Conservation (phyloP, 2,113 vertebrate species). For the Siniperca knerii region DNA sequence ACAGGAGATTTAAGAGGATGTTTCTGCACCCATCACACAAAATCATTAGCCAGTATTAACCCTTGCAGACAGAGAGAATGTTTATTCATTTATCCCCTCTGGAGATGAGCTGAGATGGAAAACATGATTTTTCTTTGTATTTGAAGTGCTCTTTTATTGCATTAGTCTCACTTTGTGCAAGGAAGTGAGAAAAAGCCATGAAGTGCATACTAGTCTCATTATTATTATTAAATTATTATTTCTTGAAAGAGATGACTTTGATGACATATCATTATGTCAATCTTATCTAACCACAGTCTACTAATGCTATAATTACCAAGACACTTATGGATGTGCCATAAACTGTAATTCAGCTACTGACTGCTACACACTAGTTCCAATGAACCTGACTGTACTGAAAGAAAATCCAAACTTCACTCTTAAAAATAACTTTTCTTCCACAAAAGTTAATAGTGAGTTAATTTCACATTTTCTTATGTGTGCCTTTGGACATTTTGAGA, state of each 20-base stretch:
- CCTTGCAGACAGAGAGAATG: constrained; percentile 21
- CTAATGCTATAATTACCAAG: constrained; percentile 41
- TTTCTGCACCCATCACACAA: constrained; percentile 20
- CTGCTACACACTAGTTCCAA: background rate
- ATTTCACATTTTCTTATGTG: background rate
- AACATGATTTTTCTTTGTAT: constrained; percentile 18
- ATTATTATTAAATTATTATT: constrained; percentile 26
- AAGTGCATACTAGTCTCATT: constrained; percentile 12
- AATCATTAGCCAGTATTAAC: constrained; percentile 34
- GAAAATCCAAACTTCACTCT: background rate
- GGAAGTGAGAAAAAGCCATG: background rate
- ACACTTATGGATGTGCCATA: constrained; percentile 9
- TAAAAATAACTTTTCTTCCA: background rate
- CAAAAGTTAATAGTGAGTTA: background rate
- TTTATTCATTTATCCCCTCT: constrained; percentile 52
- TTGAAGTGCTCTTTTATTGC: constrained; percentile 17
- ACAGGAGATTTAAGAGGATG: background rate
- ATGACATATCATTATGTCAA: constrained; percentile 29
- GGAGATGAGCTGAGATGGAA: constrained; percentile 14
- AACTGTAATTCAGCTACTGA: constrained; percentile 8
- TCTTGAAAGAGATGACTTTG: constrained; percentile 24
- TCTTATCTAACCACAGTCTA: constrained; percentile 8
- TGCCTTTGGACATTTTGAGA: background rate
- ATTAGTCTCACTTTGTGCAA: constrained; percentile 3
- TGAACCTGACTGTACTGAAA: background rate